These are phyloP conservation scores for Trachurus trachurus DNA, from an alignment of 2,797 vertebrate species.

Conservation along the genomic window DNA sequence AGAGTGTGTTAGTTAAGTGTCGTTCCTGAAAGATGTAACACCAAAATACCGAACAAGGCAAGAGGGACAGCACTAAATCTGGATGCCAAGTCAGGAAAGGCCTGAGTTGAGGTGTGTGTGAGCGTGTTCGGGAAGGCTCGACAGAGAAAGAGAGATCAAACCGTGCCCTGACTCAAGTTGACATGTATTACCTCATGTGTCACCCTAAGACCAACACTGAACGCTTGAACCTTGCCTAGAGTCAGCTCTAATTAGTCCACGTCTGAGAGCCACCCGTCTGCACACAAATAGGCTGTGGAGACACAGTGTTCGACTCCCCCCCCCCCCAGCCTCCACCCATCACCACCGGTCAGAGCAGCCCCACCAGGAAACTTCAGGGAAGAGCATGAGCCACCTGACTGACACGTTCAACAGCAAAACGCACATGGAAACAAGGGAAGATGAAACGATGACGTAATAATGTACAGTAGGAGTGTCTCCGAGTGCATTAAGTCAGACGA, in stretches of 20 bases:
- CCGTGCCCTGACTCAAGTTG: slow-evolving; percentile 68
- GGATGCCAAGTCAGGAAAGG: slow-evolving; percentile 48
- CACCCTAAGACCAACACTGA: slow-evolving; percentile 70
- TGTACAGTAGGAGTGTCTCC: not conserved
- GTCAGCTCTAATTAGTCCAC: slow-evolving; percentile 73
- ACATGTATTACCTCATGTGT: slow-evolving; percentile 78
- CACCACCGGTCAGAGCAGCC: slow-evolving; percentile 15
- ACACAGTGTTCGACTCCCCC: slow-evolving; percentile 30
- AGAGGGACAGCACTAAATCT: slow-evolving; percentile 11
- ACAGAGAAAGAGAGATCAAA: slow-evolving; percentile 72
- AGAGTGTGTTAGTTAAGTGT: no score
- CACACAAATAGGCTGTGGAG: slow-evolving; percentile 62
- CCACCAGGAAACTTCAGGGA: slow-evolving; percentile 10
- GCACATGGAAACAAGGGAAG: not conserved
- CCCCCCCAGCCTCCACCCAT: not conserved
- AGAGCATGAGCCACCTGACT: not conserved
- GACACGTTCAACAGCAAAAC: not conserved
- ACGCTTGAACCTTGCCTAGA: slow-evolving; percentile 72
- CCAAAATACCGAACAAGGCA: slow-evolving; percentile 10
- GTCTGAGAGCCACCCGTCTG: slow-evolving; percentile 68
- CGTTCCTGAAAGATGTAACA: not conserved
- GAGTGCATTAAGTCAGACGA: not conserved
- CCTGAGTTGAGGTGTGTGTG: slow-evolving; percentile 5
- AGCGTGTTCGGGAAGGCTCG: slow-evolving; percentile 16
- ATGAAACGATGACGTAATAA: not conserved